Conservation (phyloP, 1,140 invertebrate genomes). For the Atopsyche davidsoni region DNA sequence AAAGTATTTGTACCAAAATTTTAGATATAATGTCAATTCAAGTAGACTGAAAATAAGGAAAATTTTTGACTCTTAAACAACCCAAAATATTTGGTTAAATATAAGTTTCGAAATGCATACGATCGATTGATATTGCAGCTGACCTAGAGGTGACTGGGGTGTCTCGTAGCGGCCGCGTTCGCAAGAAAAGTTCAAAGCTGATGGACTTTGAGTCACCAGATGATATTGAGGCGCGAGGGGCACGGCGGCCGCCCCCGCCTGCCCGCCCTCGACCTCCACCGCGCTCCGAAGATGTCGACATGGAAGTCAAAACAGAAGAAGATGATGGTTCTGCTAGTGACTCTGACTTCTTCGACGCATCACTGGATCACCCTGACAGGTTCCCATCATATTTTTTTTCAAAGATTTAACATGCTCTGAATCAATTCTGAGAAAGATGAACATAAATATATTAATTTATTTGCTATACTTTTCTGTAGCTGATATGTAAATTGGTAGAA, state of each 20-base stretch:
- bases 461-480: too few species aligned
- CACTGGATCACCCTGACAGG: conserved; percentile 52
- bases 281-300: conserved; percentile 16
- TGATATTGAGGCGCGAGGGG: conserved; percentile 56
- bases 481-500: conserved; percentile 10
- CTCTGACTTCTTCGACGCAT: conserved; percentile 52
- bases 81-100: too few species aligned
- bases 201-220: conserved; percentile 89
- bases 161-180: conserved; percentile 78
- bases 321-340: conserved; percentile 49
- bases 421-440: too few species aligned
- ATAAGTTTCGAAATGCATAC: too few species aligned
- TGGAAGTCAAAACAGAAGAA: conserved; percentile 28
- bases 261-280: conserved; percentile 10
- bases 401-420: too few species aligned
- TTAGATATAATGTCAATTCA: too few species aligned
- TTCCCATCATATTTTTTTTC: too few species aligned
- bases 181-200: conserved; percentile 91
- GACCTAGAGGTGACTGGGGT: conserved; percentile 75
- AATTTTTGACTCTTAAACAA: too few species aligned
- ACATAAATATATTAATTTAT: too few species aligned
- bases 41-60: too few species aligned
- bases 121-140: too few species aligned
- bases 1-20: too few species aligned
- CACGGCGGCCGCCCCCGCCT: conserved; percentile 18